Conservation (phyloP, 2,888 invertebrate genomes). For the Leptothorax acervorum region DNA sequence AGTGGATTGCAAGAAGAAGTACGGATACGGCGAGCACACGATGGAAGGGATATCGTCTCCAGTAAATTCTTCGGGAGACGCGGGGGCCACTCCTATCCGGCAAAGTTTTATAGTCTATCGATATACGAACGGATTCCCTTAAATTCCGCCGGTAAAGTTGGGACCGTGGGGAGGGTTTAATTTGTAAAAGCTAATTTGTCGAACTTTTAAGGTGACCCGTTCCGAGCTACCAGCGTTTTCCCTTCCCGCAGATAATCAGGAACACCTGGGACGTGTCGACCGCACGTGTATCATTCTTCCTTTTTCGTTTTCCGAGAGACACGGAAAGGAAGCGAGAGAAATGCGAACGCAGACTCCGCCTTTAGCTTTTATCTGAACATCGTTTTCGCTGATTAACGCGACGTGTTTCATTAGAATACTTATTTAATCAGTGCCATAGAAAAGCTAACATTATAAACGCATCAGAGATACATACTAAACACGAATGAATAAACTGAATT, state of each 20-base stretch:
- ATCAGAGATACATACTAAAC: background rate
- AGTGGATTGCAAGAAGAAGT: conserved; percentile 62
- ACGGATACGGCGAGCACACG: conserved; percentile 37
- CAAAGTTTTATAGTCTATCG: conserved; percentile 78
- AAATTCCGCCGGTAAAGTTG: conserved; percentile 68
- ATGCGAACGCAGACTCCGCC: background rate
- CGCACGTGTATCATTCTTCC: conserved; percentile 50
- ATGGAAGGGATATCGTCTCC: conserved; percentile 73
- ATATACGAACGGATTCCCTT: conserved; percentile 77
- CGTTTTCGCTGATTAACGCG: background rate
- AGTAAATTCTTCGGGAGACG: conserved; percentile 76
- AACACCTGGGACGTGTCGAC: conserved; percentile 46
- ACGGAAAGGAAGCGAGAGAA: background rate
- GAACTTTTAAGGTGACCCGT: conserved; percentile 78
- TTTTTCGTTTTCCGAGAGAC: conserved; percentile 24
- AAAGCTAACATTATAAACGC: background rate
- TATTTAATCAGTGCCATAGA: background rate
- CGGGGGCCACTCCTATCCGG: conserved; percentile 35
- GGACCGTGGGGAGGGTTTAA: conserved; percentile 77
- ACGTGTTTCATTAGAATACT: background rate
- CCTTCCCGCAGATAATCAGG: conserved; percentile 42
- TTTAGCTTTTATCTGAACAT: background rate
- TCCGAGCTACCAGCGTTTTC: conserved; percentile 35
- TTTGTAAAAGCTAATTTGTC: conserved; percentile 84
- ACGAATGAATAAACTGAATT: background rate